Evolutionary conservation across 2,797 vertebrate genomes (phyloP).

Genomic region (Acanthiza pusilla): DNA sequence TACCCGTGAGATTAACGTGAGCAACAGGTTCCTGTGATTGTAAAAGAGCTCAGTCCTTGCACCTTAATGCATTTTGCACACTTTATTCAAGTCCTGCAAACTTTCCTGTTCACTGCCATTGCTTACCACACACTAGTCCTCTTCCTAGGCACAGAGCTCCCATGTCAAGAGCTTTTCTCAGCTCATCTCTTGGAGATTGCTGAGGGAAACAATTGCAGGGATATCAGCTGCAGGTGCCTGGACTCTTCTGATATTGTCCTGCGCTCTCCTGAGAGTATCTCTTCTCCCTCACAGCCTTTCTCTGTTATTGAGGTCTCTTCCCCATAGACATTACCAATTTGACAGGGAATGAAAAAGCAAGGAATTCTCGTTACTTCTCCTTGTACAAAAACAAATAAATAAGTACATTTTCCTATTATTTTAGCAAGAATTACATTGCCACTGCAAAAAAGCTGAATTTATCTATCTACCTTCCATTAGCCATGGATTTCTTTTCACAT

Average conservation of each 20-base stretch:
- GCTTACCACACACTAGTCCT: not conserved
- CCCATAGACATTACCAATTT: not conserved
- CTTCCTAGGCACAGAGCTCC: not conserved
- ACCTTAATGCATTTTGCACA: not conserved
- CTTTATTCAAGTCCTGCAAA: not conserved
- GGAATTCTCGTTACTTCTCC: not conserved
- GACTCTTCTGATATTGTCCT: not conserved
- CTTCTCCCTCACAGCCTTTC: not conserved
- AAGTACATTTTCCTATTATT: not conserved
- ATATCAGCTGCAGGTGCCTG: not conserved
- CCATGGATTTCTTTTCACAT: not conserved
- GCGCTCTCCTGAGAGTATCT: not conserved
- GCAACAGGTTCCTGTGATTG: not conserved
- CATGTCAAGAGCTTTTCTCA: not conserved
- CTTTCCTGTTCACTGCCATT: not conserved
- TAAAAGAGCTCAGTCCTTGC: rapidly evolving
- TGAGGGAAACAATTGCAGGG: not conserved
- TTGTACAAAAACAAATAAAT: not conserved
- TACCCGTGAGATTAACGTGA: not conserved
- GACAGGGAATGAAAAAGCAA: not conserved
- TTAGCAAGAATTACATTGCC: not conserved
- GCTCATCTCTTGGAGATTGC: not conserved
- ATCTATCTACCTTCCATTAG: not conserved
- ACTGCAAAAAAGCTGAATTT: not conserved
- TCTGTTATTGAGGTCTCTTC: not conserved